Percentiles rank a stretch among this genome's conserved stretches.
phyloP scores from a whole-genome alignment of 2,113 vertebrate genomes.

The Meleagris gallopavo region DNA sequence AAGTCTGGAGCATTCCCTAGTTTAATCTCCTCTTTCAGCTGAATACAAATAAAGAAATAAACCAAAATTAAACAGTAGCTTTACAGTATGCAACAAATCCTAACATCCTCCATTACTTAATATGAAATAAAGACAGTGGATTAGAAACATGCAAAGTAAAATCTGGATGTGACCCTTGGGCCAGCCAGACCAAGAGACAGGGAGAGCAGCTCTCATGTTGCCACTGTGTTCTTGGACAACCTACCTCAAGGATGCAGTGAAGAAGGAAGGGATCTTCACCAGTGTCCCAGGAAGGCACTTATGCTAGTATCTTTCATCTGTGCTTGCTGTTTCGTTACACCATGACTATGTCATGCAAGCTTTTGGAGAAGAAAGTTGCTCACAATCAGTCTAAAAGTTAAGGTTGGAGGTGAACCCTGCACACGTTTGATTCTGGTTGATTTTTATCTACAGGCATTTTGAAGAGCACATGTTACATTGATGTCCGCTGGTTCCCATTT shows the following conservation, averaged over 20 bases:
- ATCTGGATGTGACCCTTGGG: not conserved
- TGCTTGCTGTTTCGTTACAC: not conserved
- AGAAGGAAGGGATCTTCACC: not conserved
- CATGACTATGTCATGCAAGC: not conserved
- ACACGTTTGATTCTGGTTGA: not conserved
- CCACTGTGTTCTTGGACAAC: not conserved
- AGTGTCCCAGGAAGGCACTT: not conserved
- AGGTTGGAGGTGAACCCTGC: not conserved
- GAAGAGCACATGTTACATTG: conserved; percentile 88
- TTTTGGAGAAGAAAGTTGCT: not conserved
- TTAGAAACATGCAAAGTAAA: not conserved
- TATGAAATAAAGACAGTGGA: not conserved
- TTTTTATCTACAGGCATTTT: conserved; percentile 70
- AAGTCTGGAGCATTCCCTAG: not conserved
- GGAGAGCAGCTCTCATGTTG: not conserved
- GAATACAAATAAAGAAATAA: not conserved
- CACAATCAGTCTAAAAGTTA: not conserved
- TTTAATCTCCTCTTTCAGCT: not conserved
- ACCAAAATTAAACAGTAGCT: not conserved
- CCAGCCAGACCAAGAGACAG: too few species aligned
- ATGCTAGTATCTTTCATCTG: not conserved
- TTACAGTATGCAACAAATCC: not conserved
- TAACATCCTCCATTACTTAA: not conserved
- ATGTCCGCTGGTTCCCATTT: conserved; percentile 93
- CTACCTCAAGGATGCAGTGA: not conserved